Conservation (phyloP, 2,888 invertebrate genomes). For the Nudaria mundana region DNA sequence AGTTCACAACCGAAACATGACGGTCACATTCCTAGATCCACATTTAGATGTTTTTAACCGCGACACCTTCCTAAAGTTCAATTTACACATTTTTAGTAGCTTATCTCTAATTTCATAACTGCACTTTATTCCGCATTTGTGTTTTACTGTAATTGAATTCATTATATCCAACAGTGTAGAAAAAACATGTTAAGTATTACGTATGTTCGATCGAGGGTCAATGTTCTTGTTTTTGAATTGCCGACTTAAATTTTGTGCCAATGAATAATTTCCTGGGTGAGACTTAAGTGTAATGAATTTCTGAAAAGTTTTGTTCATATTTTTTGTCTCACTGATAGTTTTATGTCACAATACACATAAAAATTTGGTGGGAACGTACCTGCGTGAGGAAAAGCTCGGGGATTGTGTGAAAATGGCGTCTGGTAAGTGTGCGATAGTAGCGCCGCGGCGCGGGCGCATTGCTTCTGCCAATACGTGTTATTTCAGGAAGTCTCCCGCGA, state of each 20-base stretch:
- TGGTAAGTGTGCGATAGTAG: constrained; percentile 61
- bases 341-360: constrained; percentile 24
- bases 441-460: constrained; percentile 71
- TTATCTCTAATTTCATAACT: constrained; percentile 27
- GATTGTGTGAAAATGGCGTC: constrained; percentile 78
- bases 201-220: constrained; percentile 70
- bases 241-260: constrained; percentile 29
- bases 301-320: constrained; percentile 11
- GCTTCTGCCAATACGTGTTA: constrained; percentile 72
- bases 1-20: constrained; percentile 80
- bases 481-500: constrained; percentile 81
- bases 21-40: constrained; percentile 73
- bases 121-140: constrained; percentile 38
- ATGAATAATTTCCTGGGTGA: constrained; percentile 20
- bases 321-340: constrained; percentile 25
- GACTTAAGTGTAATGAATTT: constrained; percentile 10
- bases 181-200: constrained; percentile 79
- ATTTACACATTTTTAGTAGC: constrained; percentile 30
- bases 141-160: constrained; percentile 48
- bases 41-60: constrained; percentile 68
- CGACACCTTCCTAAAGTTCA: constrained; percentile 35
- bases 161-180: constrained; percentile 60
- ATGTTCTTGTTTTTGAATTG: constrained; percentile 63
- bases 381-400: constrained; percentile 74
- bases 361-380: constrained; percentile 59